Base-by-base conservation (phyloP, 2,797 vertebrate genomes). In the Enteromius radiatus region DNA sequence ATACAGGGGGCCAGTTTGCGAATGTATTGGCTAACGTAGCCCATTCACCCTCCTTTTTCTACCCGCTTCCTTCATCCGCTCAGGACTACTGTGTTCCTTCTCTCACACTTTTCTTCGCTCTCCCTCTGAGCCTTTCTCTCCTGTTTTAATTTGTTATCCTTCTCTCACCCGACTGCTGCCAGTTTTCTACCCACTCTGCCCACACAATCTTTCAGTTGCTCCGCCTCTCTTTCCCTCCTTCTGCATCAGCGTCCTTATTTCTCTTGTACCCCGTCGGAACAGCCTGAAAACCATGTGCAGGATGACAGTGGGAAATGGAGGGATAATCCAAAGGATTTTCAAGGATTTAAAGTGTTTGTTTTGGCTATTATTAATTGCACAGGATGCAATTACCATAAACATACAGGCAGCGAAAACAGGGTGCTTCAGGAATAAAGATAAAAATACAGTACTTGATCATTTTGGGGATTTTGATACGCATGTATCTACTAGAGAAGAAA, bases 21-120 rank as follows among this genome's bases (percentile, higher is more conserved):
- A 76, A 74, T 17, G 14, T 38, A 67, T 19, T n/a, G 64, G 73
- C 64, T 26, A 70, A 38, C 38, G 54, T 26, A 23, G 64, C 38
- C 74, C 26, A 79, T 84, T 84, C 77, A 38, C 65, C 36, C 80
- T 79, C 68, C 76, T 65, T 77, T 64, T 81, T 28, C 56, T 65
- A 2, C 33, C 59, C 75, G 76, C 59, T 67, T 80, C 52, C 47
- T 61, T 87, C 86, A 86, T 89, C 91, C 91, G 91, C 88, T 87
- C 88, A 93, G 89, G 88, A 90, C 90, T 91, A 91, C 91, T 91
- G 91, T 56, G 61, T 86, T 88, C 89, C 89, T 91, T 90, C 88
- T 63, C 91, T 88, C 84, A 86, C 84, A 78, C 87, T 87, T 90
- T 90, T 88, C 92, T 91, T 83, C 73, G 54, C 88, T 89, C 86